Evolutionary conservation across 2,797 vertebrate genomes (phyloP), one percentile per base, ranked within the genome.

Genomic region (Vespertilio murinus): DNA sequence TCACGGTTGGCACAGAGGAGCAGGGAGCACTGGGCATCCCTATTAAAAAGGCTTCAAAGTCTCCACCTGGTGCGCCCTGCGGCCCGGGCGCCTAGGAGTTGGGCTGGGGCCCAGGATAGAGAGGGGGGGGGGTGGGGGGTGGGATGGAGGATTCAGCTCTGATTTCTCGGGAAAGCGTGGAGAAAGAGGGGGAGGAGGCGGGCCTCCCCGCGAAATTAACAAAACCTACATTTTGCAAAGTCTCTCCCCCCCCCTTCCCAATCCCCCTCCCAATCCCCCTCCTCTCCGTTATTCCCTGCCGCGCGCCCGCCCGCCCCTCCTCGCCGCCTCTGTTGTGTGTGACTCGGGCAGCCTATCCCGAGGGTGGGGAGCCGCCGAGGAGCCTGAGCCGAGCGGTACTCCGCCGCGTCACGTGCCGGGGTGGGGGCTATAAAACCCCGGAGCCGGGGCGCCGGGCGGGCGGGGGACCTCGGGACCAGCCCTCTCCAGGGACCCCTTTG

Each of bases 401-500:
- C 97, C 94, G 97, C 97, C 97, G 98, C 97, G 96, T 99, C 99
- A 99, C 99, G 99, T 99, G 99, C 98, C 98, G 96, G 98, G 87
- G 98, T 97, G 98, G 99, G 98, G 98, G 98, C 97, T 98, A 98
- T 98, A 98, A 99, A 99, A 99, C 98, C 98, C 98, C 96, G 95
- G 97, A 97, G 98, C 98, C 97, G 97, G 98, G 98, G 98, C 98
- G 97, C 98, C 98, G 99, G 99, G 99, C 98, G 99, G 99, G 45
- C 13, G 45, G 45, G 99, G 99, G 98, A 99, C 98, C 98, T 98
- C 98, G 98, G 98, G 99, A 99, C 99, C 99, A 99, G 98, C 99
- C 99, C 99, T 99, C 99, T 99, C 98, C 98, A 95, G 99, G 99
- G 99, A 99, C 99, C 99, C 99, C 97, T 99, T 99, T 99, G 99